Conservation (phyloP, 2,888 invertebrate genomes). For the Ochlodes sylvanus region DNA sequence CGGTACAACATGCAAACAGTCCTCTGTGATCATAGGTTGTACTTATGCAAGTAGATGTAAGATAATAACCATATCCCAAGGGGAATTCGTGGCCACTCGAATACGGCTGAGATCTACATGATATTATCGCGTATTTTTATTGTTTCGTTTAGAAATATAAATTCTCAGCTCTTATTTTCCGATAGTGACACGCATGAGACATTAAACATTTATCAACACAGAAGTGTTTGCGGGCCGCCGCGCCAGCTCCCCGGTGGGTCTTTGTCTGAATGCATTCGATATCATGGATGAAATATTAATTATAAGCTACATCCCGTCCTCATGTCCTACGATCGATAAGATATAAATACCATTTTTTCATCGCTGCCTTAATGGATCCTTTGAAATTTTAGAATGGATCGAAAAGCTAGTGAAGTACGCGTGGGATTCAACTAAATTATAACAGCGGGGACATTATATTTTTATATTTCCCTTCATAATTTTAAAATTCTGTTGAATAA, state of each 20-base stretch:
- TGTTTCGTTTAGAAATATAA: slow-evolving; percentile 10
- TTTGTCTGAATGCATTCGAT: slow-evolving; percentile 30
- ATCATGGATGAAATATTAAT: slow-evolving; percentile 37
- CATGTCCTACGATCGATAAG: slow-evolving; percentile 24
- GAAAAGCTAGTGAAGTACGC: not conserved
- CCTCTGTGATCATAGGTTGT: not conserved
- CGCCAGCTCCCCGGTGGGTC: slow-evolving; percentile 30
- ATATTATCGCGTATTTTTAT: not conserved
- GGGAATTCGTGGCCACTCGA: slow-evolving; percentile 16
- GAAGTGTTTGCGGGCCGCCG: slow-evolving; percentile 21
- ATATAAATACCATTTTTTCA: slow-evolving; percentile 13
- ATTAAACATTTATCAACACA: slow-evolving; percentile 32
- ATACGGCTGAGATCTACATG: not conserved
- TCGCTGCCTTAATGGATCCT: slow-evolving; percentile 12
- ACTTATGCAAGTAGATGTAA: slow-evolving; percentile 2
- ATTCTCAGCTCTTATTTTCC: slow-evolving; percentile 13
- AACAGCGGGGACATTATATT: not conserved
- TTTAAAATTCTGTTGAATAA: not conserved
- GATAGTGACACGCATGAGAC: slow-evolving; percentile 18
- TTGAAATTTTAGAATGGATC: slow-evolving; percentile 8
- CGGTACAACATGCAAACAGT: slow-evolving; percentile 5
- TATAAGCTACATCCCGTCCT: slow-evolving; percentile 31
- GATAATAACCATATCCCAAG: not conserved
- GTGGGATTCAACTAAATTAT: not conserved
- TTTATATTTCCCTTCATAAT: not conserved